Conservation (phyloP, 2,888 invertebrate genomes). For the Macrophya alboannulata region DNA sequence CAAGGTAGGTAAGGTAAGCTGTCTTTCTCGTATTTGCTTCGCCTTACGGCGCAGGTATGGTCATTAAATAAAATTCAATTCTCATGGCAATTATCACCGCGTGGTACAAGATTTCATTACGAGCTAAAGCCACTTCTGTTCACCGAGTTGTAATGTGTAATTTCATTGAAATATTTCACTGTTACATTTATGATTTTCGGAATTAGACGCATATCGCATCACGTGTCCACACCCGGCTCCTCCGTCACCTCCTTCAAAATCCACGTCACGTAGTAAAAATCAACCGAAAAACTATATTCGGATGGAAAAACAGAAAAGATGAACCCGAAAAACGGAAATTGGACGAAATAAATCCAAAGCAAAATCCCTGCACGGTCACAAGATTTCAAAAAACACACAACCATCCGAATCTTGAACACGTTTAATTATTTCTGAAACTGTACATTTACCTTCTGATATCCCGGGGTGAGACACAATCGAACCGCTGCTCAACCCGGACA, state of each 20-base stretch:
- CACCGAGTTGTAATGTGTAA: conserved; percentile 50
- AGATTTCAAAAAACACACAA: neutral
- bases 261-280: neutral
- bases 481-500: conserved; percentile 39
- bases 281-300: neutral
- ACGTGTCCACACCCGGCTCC: neutral
- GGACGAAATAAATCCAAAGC: neutral
- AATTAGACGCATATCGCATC: neutral
- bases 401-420: neutral
- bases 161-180: conserved; percentile 36
- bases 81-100: conserved; percentile 58
- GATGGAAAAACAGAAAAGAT: no score
- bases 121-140: conserved; percentile 33
- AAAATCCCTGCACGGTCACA: neutral
- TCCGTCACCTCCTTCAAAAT: no score
- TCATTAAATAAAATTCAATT: conserved; percentile 57
- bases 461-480: conserved; percentile 56
- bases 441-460: conserved; percentile 40
- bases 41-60: conserved; percentile 33
- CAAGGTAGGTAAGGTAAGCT: neutral
- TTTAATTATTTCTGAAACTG: conserved; percentile 50
- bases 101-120: conserved; percentile 57
- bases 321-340: no score
- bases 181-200: neutral
- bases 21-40: conserved; percentile 17